These are phyloP conservation scores for Psittacula cyanocephala DNA, from an alignment of 2,113 vertebrate genomes.

Conservation along the genomic window DNA sequence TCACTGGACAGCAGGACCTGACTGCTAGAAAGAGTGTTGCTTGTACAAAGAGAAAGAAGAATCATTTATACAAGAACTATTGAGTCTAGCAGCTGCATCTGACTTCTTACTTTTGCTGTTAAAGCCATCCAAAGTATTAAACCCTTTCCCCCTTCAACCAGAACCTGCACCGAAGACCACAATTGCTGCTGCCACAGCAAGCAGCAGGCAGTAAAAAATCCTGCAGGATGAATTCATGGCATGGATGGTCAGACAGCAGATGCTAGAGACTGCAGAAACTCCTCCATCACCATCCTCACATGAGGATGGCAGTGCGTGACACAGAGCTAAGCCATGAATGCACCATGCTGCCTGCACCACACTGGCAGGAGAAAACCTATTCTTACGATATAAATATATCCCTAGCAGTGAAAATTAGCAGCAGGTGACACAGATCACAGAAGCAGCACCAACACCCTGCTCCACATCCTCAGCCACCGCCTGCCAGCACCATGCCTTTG, in stretches of 20 bases:
- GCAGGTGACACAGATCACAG: not conserved
- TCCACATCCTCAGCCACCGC: not conserved
- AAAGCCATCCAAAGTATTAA: not conserved
- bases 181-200: not conserved
- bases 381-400: not conserved
- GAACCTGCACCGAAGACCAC: not conserved
- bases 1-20: accelerated
- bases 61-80: not conserved
- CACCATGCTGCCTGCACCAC: accelerated
- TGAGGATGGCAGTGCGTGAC: accelerated
- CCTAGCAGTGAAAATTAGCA: not conserved
- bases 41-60: not conserved
- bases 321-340: not conserved
- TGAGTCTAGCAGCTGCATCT: not conserved
- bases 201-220: not conserved
- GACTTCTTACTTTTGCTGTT: not conserved
- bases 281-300: not conserved
- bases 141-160: not conserved
- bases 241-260: accelerated
- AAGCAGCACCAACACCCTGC: not conserved
- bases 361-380: not conserved
- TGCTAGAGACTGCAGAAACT: not conserved
- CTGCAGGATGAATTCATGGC: not conserved
- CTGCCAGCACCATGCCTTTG: not conserved
- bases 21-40: not conserved